Conservation (phyloP, 2,113 vertebrate species). For the Desmodus rotundus region DNA sequence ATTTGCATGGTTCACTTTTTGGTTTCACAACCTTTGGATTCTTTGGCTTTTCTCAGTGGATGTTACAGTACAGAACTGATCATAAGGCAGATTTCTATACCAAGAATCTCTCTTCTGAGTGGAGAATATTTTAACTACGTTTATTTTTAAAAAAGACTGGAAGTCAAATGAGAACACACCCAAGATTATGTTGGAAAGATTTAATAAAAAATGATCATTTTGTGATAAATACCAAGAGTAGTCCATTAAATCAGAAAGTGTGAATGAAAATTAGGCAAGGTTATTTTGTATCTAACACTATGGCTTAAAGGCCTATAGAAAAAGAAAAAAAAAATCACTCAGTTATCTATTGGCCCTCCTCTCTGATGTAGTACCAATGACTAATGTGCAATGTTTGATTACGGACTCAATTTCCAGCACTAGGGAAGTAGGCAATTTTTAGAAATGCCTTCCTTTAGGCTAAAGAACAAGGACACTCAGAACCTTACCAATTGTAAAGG, state of each 20-base stretch:
- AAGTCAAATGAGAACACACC: neutral
- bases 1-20: neutral
- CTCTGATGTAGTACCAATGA: neutral
- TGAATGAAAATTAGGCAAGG: slow-evolving; percentile 27
- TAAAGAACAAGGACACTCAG: neutral
- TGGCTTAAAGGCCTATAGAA: slow-evolving; percentile 29
- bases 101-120: neutral
- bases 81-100: neutral
- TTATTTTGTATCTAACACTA: slow-evolving; percentile 25
- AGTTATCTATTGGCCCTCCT: neutral
- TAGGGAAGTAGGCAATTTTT: neutral
- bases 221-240: slow-evolving; percentile 11
- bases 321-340: neutral
- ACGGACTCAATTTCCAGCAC: neutral
- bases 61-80: neutral
- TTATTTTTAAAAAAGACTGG: neutral
- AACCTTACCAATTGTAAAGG: neutral
- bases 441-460: neutral
- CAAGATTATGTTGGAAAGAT: neutral
- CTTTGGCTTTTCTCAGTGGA: neutral
- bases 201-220: slow-evolving; percentile 24
- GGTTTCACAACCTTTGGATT: neutral
- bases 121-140: neutral
- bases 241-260: slow-evolving; percentile 26
- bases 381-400: neutral